Base-by-base conservation (phyloP, 2,797 vertebrate species). In the Sebastes taczanowskii region DNA sequence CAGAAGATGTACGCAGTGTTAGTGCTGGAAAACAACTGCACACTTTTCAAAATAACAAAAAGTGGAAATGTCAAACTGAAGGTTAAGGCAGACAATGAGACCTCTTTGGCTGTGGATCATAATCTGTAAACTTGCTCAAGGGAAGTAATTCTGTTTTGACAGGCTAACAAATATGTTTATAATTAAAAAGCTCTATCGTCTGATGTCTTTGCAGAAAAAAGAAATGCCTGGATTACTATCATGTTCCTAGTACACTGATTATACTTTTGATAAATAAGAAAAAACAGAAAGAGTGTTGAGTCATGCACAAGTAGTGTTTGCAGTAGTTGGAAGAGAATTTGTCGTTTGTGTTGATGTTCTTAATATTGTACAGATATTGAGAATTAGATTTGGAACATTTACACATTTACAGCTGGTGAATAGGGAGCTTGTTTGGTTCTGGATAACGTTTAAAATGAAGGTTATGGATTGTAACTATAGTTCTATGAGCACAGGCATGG, bases 51-150 rank as follows among this genome's bases (percentile, higher is more conserved):
- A 58, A 52, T 29, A 13, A 61, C 25, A 55, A 22, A 68, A 74
- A 73, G 18, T 62, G 27, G 4, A 83, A 61, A 76, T 67, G 29
- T 80, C 22, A 68, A 52, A 30, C 35, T 68, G 58, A 66, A 71
- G 74, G 65, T 74, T 66, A 29, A 29, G 2, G n/a, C 14, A 62
- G 22, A 77, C 59, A 52, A 20, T 64, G 30, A 64, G 58, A 63
- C 11, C 23, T 71, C 5, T 65, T 61, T 56, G 66, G 14, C 67
- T 11, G 3, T 42, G 8, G 16, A 56, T 71, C 11, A 34, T 14
- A 34, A 8, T 27, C 66, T 70, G 53, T 67, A 23, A 52, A 53
- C 22, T 18, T 22, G 4, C 38, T 9, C 11, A 32, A 25, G 65
- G 10, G 30, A 75, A 32, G 25, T 66, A 46, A 66, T 65, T 7